phyloP scores from a whole-genome alignment of 1,140 invertebrate genomes.

The Pteromalus puparum region DNA sequence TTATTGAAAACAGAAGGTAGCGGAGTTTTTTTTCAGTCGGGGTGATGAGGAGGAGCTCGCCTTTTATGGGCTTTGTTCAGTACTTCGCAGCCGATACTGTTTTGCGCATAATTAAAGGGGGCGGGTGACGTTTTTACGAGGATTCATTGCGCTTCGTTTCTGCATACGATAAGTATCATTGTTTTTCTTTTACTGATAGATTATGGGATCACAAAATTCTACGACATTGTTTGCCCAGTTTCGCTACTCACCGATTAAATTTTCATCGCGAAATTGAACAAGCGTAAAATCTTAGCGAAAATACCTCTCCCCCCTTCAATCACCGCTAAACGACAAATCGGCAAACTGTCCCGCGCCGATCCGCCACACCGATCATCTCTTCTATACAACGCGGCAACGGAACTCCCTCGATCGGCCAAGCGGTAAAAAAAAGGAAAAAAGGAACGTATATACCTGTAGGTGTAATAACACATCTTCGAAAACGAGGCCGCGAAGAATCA shows the following conservation, averaged over 20 bases:
- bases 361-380: neutral
- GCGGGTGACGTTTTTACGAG: neutral
- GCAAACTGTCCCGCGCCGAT: neutral
- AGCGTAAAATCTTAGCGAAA: neutral
- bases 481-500: neutral
- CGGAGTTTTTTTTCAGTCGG: neutral
- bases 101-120: neutral
- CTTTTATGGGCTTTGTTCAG: neutral
- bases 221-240: too few species aligned
- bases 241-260: too few species aligned
- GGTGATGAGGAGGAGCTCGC: neutral
- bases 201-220: too few species aligned
- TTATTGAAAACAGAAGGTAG: constrained; percentile 4
- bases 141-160: too few species aligned
- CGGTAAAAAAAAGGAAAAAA: neutral
- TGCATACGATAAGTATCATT: neutral
- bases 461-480: neutral
- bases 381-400: neutral
- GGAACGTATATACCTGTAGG: neutral
- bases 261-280: too few species aligned
- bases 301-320: neutral
- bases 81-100: neutral
- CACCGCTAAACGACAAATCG: neutral
- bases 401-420: neutral
- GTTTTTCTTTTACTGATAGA: neutral